Evolutionary conservation across 2,797 vertebrate genomes (phyloP).

Genomic region (Numenius phaeopus): DNA sequence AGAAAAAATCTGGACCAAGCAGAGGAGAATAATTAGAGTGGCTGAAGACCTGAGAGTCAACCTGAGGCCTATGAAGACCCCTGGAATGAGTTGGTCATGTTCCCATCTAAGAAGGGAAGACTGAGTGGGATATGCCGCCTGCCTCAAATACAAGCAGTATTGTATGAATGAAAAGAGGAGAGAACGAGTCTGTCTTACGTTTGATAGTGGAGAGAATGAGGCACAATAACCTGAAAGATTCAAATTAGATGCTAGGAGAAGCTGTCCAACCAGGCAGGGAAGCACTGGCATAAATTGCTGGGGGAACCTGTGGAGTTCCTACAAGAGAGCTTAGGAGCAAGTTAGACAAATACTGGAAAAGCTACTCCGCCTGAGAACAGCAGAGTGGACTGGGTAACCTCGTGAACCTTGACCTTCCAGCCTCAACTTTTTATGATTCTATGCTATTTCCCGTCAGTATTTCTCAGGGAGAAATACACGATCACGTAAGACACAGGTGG

Average conservation of each 20-base stretch:
- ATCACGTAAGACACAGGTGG: not conserved
- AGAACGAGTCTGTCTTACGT: not conserved
- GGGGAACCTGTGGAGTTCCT: not conserved
- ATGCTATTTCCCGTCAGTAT: not conserved
- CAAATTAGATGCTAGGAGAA: not conserved
- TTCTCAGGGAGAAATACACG: not conserved
- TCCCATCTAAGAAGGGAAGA: not conserved
- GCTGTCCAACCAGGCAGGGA: not conserved
- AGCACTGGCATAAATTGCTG: not conserved
- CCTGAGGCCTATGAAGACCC: not conserved
- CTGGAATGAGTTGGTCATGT: not conserved
- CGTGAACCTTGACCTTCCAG: not conserved
- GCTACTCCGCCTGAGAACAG: not conserved
- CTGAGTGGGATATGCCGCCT: not conserved
- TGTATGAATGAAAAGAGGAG: not conserved
- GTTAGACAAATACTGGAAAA: not conserved
- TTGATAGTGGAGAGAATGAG: not conserved
- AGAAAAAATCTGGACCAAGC: not conserved
- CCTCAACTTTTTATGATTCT: not conserved
- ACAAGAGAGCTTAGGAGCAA: not conserved
- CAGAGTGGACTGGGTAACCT: not conserved
- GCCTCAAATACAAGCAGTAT: not conserved
- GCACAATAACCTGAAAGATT: not conserved
- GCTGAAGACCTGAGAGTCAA: not conserved
- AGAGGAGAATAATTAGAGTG: not conserved